Conservation (phyloP, 30 jellyfish, hydroid and myxozoan genomes). For the Aurelia sp. region DNA sequence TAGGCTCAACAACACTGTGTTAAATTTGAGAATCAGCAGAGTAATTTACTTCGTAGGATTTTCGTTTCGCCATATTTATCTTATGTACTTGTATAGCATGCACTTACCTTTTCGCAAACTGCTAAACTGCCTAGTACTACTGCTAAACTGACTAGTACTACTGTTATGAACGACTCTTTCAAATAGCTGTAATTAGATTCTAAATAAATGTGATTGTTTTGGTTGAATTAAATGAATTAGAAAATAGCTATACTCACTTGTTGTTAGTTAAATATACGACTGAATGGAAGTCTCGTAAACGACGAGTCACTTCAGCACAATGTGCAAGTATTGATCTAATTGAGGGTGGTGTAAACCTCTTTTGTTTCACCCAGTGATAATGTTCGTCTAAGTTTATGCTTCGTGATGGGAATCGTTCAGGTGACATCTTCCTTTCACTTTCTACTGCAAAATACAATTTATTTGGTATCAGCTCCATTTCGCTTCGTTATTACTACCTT, state of each 20-base stretch:
- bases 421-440: conserved; percentile 33
- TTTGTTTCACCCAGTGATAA: conserved; percentile 38
- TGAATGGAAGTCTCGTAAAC: conserved; percentile 42
- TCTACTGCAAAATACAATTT: conserved; percentile 52
- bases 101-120: too few species aligned
- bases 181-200: too few species aligned
- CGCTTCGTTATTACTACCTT: not conserved
- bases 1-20: too few species aligned
- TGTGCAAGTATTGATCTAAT: conserved; percentile 68
- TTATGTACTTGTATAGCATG: too few species aligned
- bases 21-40: too few species aligned
- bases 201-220: too few species aligned
- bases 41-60: too few species aligned
- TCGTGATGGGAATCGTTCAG: conserved; percentile 28
- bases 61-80: too few species aligned
- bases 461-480: conserved; percentile 63
- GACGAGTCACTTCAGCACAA: conserved; percentile 79
- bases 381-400: conserved; percentile 46
- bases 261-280: conserved; percentile 66
- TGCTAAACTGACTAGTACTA: too few species aligned
- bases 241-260: conserved; percentile 52
- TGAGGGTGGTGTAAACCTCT: conserved; percentile 81
- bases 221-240: too few species aligned
- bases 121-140: too few species aligned
- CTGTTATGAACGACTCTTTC: too few species aligned